Conservation (phyloP, 2,113 vertebrate genomes). For the Chlorocebus sabaeus region DNA sequence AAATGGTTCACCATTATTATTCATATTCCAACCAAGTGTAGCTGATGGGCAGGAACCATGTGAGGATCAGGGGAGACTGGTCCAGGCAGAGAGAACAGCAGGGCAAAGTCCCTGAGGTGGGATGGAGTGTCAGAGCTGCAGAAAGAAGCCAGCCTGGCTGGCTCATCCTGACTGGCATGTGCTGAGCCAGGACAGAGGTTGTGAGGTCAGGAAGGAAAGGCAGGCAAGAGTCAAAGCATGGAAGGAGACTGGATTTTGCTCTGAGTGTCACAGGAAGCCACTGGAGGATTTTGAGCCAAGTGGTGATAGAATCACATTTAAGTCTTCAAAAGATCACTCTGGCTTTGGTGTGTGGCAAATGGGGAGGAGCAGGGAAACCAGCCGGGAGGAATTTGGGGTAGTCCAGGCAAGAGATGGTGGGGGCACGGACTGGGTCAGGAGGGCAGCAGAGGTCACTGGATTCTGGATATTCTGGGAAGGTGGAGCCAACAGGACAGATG, state of each 20-base stretch:
- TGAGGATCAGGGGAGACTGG: not conserved
- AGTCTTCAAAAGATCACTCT: not conserved
- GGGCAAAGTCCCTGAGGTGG: not conserved
- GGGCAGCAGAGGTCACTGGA: not conserved
- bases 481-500: not conserved
- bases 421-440: not conserved
- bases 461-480: not conserved
- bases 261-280: not conserved
- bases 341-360: not conserved
- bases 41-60: not conserved
- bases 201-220: not conserved
- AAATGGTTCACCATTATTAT: not conserved
- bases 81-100: not conserved
- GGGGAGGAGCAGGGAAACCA: not conserved
- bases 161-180: not conserved
- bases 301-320: not conserved
- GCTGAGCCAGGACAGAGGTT: not conserved
- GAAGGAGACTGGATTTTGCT: not conserved
- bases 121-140: rapidly evolving
- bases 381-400: not conserved
- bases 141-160: not conserved
- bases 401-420: not conserved
- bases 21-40: not conserved
- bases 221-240: rapidly evolving
- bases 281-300: not conserved